phyloP scores from a whole-genome alignment of 2,888 invertebrate genomes.

The Pilophorus perplexus region DNA sequence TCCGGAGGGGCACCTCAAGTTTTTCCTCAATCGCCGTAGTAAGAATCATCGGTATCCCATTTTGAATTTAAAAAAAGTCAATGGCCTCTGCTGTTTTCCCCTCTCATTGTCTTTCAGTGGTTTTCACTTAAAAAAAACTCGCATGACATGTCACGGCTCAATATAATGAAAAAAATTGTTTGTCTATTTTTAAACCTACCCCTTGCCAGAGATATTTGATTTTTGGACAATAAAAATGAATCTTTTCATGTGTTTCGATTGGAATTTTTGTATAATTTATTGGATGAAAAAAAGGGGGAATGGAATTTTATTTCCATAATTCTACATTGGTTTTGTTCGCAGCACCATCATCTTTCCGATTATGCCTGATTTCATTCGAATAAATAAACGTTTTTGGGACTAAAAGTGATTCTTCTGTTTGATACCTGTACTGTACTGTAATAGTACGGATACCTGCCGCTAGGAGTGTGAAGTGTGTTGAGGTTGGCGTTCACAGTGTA shows the following conservation, averaged over 20 bases:
- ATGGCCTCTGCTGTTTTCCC: conserved; percentile 9
- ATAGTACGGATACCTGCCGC: too few relatives aligned
- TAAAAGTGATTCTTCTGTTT: background rate
- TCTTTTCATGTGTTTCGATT: conserved; percentile 1
- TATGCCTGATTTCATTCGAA: conserved; percentile 24
- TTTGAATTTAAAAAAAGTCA: too few relatives aligned
- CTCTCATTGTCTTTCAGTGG: conserved; percentile 25
- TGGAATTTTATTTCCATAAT: conserved; percentile 8
- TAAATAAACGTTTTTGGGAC: conserved; percentile 29
- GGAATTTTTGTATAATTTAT: background rate
- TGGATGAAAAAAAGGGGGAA: conserved; percentile 7
- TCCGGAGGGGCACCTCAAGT: too few relatives aligned
- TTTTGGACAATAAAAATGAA: conserved; percentile 20
- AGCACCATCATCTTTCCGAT: conserved; percentile 24
- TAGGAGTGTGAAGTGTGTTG: too few relatives aligned
- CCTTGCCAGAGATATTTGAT: conserved; percentile 16
- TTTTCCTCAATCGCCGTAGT: too few relatives aligned
- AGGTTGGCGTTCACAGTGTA: too few relatives aligned
- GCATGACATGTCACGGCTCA: conserved; percentile 25
- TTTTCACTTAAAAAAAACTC: conserved; percentile 16
- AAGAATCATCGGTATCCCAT: too few relatives aligned
- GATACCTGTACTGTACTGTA: too few relatives aligned
- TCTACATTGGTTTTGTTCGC: background rate
- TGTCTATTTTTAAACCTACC: conserved; percentile 7
- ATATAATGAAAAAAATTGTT: conserved; percentile 10